Evolutionary conservation across 2,797 vertebrate genomes (phyloP), one percentile per base, ranked within the genome.

Genomic region (Hafferia zeledoni): DNA sequence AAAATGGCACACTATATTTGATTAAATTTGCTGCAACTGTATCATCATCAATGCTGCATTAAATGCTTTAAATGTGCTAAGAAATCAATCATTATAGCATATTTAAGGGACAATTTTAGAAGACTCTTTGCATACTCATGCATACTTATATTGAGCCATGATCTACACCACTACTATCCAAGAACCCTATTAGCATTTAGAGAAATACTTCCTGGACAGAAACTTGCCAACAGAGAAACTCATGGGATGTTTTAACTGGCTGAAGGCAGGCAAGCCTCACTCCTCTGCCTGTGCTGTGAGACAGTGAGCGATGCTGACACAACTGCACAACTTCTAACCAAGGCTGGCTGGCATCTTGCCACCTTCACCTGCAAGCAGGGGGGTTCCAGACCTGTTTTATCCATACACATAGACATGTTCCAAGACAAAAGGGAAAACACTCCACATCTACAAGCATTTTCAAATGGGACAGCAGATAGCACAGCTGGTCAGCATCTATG

Each of bases 251-350:
- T 78, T 37, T n/a, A 50, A 27, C 17, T 5, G 12, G 61, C n/a
- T 69, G 30, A 65, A 87, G 14, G 50, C 37, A 81, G 53, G 39
- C 33, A 50, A 39, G 46, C 43, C 53, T 75, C 31, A 30, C 15
- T 65, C 39, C 41, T 60, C 70, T 56, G 43, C 19, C 46, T 16
- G 8, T 31, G 61, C 57, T 52, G 41, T 10, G 9, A 30, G 76
- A 63, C 16, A 20, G 4, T 2, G 6, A 90, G 57, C 28, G 10
- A 22, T 0, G 0, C 49, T 6, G 30, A 81, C 33, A 74, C 52
- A 53, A 15, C 25, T 17, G 24, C 68, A 28, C 0, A 0, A 47
- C 28, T 49, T 39, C 31, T 14, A 33, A 43, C 17, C 2, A 1
- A 17, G n/a, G 11, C 47, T 22, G 6, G 17, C 11, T 47, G 18